phyloP scores from a whole-genome alignment of 2,797 vertebrate species.

The Momotus momota region DNA sequence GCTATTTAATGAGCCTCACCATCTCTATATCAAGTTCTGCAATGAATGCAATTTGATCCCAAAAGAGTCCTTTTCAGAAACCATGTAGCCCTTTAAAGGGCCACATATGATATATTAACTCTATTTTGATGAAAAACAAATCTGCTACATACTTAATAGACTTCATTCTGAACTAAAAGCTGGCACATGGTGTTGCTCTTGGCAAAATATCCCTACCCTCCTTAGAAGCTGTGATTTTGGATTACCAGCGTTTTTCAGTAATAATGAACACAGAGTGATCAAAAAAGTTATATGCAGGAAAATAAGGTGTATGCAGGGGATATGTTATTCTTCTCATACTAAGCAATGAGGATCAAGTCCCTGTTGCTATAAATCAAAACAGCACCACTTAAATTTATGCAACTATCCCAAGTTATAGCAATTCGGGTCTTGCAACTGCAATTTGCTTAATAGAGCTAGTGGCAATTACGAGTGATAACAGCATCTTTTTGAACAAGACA shows the following conservation, averaged over 20 bases:
- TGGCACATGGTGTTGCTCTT: neutral
- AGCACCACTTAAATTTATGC: neutral
- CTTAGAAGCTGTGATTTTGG: neutral
- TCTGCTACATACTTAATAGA: constrained; percentile 28
- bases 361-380: neutral
- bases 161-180: constrained; percentile 4
- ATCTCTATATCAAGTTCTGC: constrained; percentile 52
- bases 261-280: neutral
- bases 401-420: neutral
- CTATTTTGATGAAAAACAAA: constrained; percentile 55
- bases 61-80: constrained; percentile 48
- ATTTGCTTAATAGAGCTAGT: neutral
- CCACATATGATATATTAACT: neutral
- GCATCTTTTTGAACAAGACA: neutral
- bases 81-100: neutral
- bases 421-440: neutral
- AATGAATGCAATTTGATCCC: constrained; percentile 8
- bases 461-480: neutral
- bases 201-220: constrained; percentile 6
- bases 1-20: constrained; percentile 9
- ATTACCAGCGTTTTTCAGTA: neutral
- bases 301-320: neutral
- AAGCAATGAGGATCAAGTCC: neutral
- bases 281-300: neutral
- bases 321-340: neutral